Conservation (phyloP, 1,140 invertebrate species). For the Yoshiicerus persimilis region DNA sequence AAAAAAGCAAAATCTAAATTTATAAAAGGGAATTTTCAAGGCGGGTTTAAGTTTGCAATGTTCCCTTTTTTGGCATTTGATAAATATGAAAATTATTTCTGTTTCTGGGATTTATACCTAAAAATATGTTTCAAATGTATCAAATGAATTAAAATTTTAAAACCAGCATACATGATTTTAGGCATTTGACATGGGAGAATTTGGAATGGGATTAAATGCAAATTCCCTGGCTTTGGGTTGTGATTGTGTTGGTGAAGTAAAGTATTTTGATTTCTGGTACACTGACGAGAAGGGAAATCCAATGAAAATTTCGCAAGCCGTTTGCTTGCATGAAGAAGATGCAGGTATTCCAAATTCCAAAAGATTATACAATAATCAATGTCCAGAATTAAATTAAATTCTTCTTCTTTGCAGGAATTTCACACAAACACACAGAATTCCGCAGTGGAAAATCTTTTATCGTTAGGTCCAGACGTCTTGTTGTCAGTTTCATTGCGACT, state of each 20-base stretch:
- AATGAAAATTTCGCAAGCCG: slow-evolving; percentile 39
- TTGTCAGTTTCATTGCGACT: slow-evolving; percentile 44
- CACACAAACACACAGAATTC: slow-evolving; percentile 42
- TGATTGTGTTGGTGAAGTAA: slow-evolving; percentile 42
- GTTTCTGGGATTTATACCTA: no score
- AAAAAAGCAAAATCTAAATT: no score
- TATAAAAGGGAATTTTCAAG: no score
- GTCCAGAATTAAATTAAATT: not conserved
- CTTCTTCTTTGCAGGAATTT: not conserved
- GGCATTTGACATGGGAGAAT: slow-evolving; percentile 26
- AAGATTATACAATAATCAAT: no score
- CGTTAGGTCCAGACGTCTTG: slow-evolving; percentile 20
- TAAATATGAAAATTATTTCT: no score
- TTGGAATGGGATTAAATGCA: slow-evolving; percentile 39
- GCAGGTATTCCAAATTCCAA: slow-evolving; percentile 6
- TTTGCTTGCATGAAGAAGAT: slow-evolving; percentile 47
- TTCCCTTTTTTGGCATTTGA: no score
- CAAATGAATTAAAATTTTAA: no score
- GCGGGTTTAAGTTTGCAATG: no score
- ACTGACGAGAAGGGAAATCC: slow-evolving; percentile 39
- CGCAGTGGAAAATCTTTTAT: slow-evolving; percentile 29
- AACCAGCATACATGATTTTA: no score
- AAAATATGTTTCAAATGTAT: no score
- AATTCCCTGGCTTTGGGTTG: slow-evolving; percentile 44
- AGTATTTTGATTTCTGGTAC: slow-evolving; percentile 43